phyloP scores from a whole-genome alignment of 2,797 vertebrate species.

The Syngnathus rostellatus region DNA sequence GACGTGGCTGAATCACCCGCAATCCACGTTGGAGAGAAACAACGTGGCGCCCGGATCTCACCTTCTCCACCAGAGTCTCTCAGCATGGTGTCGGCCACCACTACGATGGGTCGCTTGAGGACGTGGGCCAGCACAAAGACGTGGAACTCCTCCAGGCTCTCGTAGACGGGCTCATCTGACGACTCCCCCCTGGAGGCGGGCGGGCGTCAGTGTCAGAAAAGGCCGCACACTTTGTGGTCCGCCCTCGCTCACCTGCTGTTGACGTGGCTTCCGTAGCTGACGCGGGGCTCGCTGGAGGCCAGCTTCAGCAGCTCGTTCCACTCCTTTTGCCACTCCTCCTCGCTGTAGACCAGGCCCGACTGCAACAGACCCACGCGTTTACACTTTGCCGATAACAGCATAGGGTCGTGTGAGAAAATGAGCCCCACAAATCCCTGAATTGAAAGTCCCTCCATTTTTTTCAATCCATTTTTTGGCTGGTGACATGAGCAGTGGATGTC shows the following conservation, averaged over 20 bases:
- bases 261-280: slow-evolving; percentile 84
- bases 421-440: no score
- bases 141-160: slow-evolving; percentile 95
- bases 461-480: no score
- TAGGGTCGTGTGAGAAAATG: no score
- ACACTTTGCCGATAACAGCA: no score
- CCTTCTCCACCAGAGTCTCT: slow-evolving; percentile 94
- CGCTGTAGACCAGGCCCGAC: slow-evolving; percentile 95
- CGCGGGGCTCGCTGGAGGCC: slow-evolving; percentile 84
- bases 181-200: slow-evolving; percentile 71
- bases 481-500: no score
- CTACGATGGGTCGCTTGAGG: slow-evolving; percentile 85
- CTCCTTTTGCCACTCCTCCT: slow-evolving; percentile 98
- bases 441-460: no score
- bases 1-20: background rate
- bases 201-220: background rate
- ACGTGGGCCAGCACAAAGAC: slow-evolving; percentile 94
- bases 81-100: slow-evolving; percentile 97
- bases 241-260: slow-evolving; percentile 59
- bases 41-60: slow-evolving; percentile 33
- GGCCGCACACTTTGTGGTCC: background rate
- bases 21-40: background rate
- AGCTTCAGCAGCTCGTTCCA: slow-evolving; percentile 92
- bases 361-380: slow-evolving; percentile 41
- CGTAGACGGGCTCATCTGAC: slow-evolving; percentile 90